A percentile compares a stretch with the other conserved stretches of the same genome.
phyloP scores from a whole-genome alignment of 2,113 vertebrate species.

The Xyliphius kryptos region DNA sequence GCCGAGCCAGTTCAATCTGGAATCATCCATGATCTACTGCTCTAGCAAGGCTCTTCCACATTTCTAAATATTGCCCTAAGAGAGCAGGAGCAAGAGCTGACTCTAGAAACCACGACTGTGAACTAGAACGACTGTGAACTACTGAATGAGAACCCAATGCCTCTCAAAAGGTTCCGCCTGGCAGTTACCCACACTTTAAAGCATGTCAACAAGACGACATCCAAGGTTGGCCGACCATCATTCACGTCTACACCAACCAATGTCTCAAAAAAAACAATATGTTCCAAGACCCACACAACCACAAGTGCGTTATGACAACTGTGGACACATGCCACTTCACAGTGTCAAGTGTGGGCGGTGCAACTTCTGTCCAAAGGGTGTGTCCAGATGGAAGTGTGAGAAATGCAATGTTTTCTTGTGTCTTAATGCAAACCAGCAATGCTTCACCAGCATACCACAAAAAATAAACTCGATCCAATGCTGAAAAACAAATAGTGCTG shows the following conservation, averaged over 20 bases:
- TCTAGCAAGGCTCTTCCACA: too few relatives aligned
- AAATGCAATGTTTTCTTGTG: slow-evolving; percentile 37
- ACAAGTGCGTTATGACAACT: too few relatives aligned
- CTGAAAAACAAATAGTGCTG: too few relatives aligned
- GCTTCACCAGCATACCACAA: slow-evolving; percentile 36
- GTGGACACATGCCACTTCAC: slow-evolving; percentile 30
- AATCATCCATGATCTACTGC: too few relatives aligned
- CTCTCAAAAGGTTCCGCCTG: slow-evolving; percentile 32
- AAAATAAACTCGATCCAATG: slow-evolving; percentile 9
- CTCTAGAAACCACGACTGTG: slow-evolving; percentile 19
- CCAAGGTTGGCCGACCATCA: slow-evolving; percentile 16
- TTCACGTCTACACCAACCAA: slow-evolving; percentile 2
- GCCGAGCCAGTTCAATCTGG: too few relatives aligned
- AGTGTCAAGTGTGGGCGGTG: slow-evolving; percentile 22
- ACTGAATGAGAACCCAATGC: slow-evolving; percentile 29
- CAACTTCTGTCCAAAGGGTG: slow-evolving; percentile 32
- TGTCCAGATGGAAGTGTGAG: slow-evolving; percentile 30
- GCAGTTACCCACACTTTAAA: slow-evolving; percentile 23
- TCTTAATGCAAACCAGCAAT: slow-evolving; percentile 28
- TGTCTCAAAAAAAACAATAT: slow-evolving; percentile 5
- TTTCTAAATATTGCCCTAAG: too few relatives aligned
- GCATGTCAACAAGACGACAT: slow-evolving; percentile 23
- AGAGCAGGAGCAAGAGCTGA: too few relatives aligned
- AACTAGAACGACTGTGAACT: slow-evolving; percentile 18
- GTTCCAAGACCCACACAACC: slow-evolving; percentile 5